Conservation (phyloP, 2,113 vertebrate species). For the Oplegnathus fasciatus region DNA sequence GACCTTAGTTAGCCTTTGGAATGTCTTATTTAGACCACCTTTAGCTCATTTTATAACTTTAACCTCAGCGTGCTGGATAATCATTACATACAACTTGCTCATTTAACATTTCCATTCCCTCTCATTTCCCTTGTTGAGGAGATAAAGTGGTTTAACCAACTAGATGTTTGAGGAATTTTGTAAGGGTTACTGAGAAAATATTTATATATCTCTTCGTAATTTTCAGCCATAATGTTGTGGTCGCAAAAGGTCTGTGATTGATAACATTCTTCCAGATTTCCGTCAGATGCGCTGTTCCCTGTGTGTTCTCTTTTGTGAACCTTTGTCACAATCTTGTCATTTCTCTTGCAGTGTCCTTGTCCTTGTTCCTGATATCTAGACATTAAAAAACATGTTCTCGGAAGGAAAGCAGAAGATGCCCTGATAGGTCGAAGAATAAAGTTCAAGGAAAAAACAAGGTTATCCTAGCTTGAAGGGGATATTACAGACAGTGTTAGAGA, state of each 20-base stretch:
- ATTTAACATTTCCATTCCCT: too few relatives aligned
- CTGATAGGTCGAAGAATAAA: conserved; percentile 69
- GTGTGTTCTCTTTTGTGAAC: background rate
- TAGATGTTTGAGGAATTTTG: background rate
- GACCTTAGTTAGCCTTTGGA: background rate
- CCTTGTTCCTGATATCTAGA: conserved; percentile 9
- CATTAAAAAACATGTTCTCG: conserved; percentile 11
- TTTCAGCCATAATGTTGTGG: background rate
- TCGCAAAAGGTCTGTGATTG: background rate
- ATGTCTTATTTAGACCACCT: conserved; percentile 9
- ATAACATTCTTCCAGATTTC: background rate
- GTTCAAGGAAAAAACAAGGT: conserved; percentile 51
- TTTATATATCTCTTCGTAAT: background rate
- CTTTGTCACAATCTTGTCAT: background rate
- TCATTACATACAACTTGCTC: background rate
- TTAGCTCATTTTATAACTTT: background rate
- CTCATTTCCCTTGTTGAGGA: background rate
- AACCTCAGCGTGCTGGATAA: background rate
- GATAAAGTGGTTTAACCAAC: background rate
- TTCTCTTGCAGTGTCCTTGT: conserved; percentile 11
- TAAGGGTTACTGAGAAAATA: background rate
- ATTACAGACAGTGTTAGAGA: background rate
- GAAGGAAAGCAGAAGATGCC: conserved; percentile 18
- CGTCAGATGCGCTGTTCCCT: background rate
- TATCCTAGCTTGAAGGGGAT: conserved; percentile 50